These are phyloP conservation scores for Crematogaster levior DNA, from an alignment of 2,888 invertebrate genomes.

Conservation along the genomic window DNA sequence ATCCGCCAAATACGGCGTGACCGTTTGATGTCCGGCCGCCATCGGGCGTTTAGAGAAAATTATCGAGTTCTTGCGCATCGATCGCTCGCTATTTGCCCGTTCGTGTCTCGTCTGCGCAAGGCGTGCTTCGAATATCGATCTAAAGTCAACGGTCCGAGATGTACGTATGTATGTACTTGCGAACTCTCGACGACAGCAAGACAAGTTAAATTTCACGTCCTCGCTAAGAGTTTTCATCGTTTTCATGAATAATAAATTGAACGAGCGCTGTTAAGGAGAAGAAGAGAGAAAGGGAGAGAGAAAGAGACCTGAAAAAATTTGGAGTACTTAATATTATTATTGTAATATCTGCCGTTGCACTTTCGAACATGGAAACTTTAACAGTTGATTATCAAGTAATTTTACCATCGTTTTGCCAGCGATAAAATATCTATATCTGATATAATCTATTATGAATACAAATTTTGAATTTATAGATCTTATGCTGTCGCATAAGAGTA, in stretches of 20 bases:
- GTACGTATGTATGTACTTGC: slow-evolving; percentile 54
- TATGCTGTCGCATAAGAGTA: not conserved
- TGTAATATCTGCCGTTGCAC: not conserved
- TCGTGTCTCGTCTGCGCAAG: slow-evolving; percentile 67
- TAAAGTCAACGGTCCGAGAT: slow-evolving; percentile 69
- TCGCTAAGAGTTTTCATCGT: slow-evolving; percentile 48
- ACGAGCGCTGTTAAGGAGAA: slow-evolving; percentile 15
- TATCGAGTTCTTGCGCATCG: slow-evolving; percentile 75
- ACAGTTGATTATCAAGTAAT: slow-evolving; percentile 6
- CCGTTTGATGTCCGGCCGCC: slow-evolving; percentile 74
- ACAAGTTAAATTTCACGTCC: slow-evolving; percentile 57
- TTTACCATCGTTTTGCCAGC: not conserved
- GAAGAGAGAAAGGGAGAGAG: no score
- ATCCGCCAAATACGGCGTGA: slow-evolving; percentile 65
- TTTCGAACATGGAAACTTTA: slow-evolving; percentile 12
- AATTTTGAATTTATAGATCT: not conserved
- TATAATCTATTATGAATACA: not conserved
- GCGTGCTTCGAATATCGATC: slow-evolving; percentile 80
- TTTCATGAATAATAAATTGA: slow-evolving; percentile 52
- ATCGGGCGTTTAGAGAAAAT: slow-evolving; percentile 79
- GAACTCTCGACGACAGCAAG: slow-evolving; percentile 53
- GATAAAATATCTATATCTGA: not conserved
- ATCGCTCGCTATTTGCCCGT: slow-evolving; percentile 62
- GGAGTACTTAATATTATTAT: slow-evolving; percentile 25
- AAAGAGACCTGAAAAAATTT: slow-evolving; percentile 25